Percentiles rank a stretch among this genome's conserved stretches.
Conservation (phyloP, 1,140 invertebrate species). For the Trachelipus rathkii region DNA sequence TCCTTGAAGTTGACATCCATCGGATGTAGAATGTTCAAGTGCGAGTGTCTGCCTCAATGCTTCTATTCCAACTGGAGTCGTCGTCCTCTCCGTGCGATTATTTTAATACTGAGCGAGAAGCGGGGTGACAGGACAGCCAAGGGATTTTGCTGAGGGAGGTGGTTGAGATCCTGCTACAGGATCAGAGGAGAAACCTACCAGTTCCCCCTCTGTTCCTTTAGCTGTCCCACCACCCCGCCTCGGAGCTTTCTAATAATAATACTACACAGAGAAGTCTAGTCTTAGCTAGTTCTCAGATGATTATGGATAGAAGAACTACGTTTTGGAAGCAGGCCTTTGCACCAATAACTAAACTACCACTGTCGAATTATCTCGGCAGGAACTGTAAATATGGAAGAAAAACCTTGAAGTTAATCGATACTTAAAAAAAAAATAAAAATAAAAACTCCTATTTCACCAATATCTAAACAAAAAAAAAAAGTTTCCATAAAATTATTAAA, state of each 20-base stretch:
- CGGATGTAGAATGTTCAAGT: not conserved
- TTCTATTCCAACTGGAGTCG: conserved; percentile 5
- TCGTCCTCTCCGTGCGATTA: not conserved
- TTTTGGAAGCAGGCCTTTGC: conserved; percentile 1
- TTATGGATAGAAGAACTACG: not conserved
- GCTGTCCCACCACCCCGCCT: conserved; percentile 8
- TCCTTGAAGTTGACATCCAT: conserved; percentile 3
- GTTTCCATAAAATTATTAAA: too few species aligned
- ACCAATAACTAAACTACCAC: not conserved
- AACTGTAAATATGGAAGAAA: not conserved
- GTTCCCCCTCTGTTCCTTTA: not conserved
- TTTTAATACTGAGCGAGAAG: conserved; percentile 1
- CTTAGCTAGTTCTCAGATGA: not conserved
- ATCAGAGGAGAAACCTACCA: not conserved
- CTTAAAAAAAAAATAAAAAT: too few species aligned
- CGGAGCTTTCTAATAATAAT: not conserved
- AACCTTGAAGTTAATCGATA: too few species aligned
- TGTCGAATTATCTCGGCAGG: not conserved
- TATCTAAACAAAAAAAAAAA: too few species aligned
- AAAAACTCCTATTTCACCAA: too few species aligned
- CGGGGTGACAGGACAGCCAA: not conserved
- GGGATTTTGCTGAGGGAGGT: not conserved
- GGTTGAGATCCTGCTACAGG: not conserved
- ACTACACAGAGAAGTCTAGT: conserved; percentile 10
- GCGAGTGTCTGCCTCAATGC: not conserved